A percentile compares a stretch with the other conserved stretches of the same genome.
phyloP scores from a whole-genome alignment of 2,113 vertebrate genomes.

The Aptenodytes forsteri region DNA sequence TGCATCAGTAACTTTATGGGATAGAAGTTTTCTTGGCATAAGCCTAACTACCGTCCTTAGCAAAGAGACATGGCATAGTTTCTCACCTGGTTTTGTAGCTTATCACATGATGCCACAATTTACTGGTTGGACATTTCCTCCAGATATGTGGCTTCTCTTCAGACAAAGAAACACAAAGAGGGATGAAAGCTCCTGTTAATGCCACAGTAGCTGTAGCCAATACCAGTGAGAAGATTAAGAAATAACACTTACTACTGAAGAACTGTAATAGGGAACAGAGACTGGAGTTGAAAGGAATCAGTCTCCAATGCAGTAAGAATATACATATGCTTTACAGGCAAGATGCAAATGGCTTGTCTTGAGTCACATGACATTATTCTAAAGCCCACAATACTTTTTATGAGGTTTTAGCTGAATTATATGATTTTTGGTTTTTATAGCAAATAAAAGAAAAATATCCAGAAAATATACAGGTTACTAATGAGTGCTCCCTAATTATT shows the following conservation, averaged over 20 bases:
- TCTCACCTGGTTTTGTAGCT: background rate
- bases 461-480: background rate
- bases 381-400: background rate
- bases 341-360: background rate
- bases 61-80: background rate
- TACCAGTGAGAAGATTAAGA: background rate
- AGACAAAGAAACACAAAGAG: background rate
- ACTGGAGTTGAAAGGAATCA: background rate
- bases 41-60: background rate
- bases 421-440: background rate
- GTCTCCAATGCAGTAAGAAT: background rate
- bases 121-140: background rate
- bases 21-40: background rate
- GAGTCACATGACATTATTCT: background rate
- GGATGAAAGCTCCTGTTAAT: background rate
- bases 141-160: background rate
- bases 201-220: background rate
- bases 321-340: background rate
- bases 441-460: background rate
- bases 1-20: background rate
- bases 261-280: background rate
- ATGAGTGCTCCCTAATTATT: background rate
- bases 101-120: background rate
- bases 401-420: background rate
- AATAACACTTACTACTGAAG: background rate